Conservation (phyloP, 1,140 invertebrate genomes). For the Riptortus pedestris region DNA sequence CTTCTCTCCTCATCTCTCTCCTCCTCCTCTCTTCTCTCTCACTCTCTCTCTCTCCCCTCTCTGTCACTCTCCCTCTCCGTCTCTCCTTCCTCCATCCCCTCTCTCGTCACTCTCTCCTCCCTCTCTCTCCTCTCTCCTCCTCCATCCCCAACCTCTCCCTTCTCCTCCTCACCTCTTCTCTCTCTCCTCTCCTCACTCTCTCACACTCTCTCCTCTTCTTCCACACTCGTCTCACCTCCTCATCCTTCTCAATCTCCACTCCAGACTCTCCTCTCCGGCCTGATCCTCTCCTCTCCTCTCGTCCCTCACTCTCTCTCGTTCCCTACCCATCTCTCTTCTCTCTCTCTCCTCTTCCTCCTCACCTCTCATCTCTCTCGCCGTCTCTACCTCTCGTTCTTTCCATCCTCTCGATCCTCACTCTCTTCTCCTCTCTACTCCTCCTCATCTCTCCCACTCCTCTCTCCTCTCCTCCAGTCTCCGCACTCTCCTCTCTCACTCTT, state of each 20-base stretch:
- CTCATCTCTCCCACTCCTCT: neutral
- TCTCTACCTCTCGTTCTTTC: neutral
- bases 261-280: neutral
- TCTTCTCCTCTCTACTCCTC: neutral
- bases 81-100: neutral
- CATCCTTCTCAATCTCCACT: neutral
- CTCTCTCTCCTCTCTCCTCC: neutral
- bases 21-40: slow-evolving; percentile 1
- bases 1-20: too few species aligned
- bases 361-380: neutral
- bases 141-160: neutral
- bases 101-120: neutral
- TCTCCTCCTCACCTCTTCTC: neutral
- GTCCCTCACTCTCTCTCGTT: too few species aligned
- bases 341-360: slow-evolving; percentile 1
- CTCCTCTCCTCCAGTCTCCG: too few species aligned
- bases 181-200: neutral
- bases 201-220: neutral
- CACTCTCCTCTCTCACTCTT: too few species aligned
- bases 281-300: neutral
- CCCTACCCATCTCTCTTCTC: too few species aligned
- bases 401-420: neutral
- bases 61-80: neutral
- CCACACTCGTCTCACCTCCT: neutral
- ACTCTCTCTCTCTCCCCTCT: neutral